These are phyloP conservation scores for Palloptera scutellata DNA, from an alignment of 2,888 invertebrate genomes.

Conservation along the genomic window DNA sequence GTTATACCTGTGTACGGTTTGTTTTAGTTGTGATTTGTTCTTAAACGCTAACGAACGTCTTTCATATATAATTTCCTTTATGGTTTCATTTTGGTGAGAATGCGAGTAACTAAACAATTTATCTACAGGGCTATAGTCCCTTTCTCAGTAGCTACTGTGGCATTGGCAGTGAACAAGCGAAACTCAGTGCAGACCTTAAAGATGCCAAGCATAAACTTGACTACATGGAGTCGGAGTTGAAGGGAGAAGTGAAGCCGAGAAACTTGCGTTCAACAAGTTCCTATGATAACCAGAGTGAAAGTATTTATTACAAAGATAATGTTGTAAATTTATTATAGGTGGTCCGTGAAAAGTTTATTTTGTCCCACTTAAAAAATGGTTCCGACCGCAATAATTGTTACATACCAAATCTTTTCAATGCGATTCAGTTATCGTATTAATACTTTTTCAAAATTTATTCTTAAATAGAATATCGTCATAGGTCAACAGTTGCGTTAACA, in stretches of 20 bases:
- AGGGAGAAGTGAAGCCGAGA: constrained; percentile 35
- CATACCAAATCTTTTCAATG: too few relatives aligned
- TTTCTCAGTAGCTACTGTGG: constrained; percentile 41
- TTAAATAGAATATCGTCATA: too few relatives aligned
- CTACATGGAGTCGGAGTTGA: constrained; percentile 36
- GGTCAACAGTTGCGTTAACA: too few relatives aligned
- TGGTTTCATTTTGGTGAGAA: not conserved
- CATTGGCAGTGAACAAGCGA: constrained; percentile 42
- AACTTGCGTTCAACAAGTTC: not conserved
- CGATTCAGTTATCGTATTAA: too few relatives aligned
- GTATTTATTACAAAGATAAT: not conserved
- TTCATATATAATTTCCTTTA: too few relatives aligned
- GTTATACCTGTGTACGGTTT: too few relatives aligned
- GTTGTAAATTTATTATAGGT: too few relatives aligned
- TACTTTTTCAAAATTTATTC: too few relatives aligned
- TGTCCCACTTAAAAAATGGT: not conserved
- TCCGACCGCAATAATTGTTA: too few relatives aligned
- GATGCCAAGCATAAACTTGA: constrained; percentile 42
- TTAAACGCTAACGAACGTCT: too few relatives aligned
- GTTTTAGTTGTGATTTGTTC: too few relatives aligned
- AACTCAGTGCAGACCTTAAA: constrained; percentile 38
- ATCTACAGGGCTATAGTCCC: constrained; percentile 46
- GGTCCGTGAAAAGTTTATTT: too few relatives aligned
- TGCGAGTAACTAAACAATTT: not conserved
- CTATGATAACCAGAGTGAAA: constrained; percentile 35